These are phyloP conservation scores for Stenurella melanura DNA, from an alignment of 2,888 invertebrate species.

Conservation along the genomic window DNA sequence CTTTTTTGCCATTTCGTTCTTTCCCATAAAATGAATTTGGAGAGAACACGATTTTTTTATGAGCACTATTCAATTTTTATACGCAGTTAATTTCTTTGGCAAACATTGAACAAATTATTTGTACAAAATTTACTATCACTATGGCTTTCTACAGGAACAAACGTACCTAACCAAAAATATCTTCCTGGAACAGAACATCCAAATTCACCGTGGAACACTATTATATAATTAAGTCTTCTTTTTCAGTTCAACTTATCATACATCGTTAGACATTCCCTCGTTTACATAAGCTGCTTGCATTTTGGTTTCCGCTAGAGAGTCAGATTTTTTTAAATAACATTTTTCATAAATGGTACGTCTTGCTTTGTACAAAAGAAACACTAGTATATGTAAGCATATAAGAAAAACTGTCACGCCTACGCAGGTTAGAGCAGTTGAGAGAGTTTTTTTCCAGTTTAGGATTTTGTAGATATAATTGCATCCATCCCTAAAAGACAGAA, in stretches of 20 bases:
- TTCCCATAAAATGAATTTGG: too few species aligned
- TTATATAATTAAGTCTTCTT: background rate
- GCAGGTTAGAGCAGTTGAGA: constrained; percentile 76
- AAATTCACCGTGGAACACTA: background rate
- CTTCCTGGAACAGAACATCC: background rate
- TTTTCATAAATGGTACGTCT: constrained; percentile 58
- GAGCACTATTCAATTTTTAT: too few species aligned
- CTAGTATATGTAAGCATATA: constrained; percentile 77
- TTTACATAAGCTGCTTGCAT: constrained; percentile 59
- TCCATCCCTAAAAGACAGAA: constrained; percentile 75
- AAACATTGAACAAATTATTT: background rate
- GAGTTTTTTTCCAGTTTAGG: constrained; percentile 84
- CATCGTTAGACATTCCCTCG: constrained; percentile 61
- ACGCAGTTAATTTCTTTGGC: background rate
- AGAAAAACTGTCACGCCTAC: constrained; percentile 78
- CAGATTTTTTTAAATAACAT: constrained; percentile 43
- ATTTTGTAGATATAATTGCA: constrained; percentile 83
- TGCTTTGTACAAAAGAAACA: constrained; percentile 75
- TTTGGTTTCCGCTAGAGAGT: constrained; percentile 47
- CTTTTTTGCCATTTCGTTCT: too few species aligned
- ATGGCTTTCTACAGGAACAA: background rate
- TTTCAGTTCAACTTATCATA: constrained; percentile 44
- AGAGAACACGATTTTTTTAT: too few species aligned
- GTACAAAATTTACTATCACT: background rate
- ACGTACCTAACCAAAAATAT: background rate